Base-by-base conservation (phyloP, 2,888 invertebrate genomes). In the Alviniconcha strummeri region DNA sequence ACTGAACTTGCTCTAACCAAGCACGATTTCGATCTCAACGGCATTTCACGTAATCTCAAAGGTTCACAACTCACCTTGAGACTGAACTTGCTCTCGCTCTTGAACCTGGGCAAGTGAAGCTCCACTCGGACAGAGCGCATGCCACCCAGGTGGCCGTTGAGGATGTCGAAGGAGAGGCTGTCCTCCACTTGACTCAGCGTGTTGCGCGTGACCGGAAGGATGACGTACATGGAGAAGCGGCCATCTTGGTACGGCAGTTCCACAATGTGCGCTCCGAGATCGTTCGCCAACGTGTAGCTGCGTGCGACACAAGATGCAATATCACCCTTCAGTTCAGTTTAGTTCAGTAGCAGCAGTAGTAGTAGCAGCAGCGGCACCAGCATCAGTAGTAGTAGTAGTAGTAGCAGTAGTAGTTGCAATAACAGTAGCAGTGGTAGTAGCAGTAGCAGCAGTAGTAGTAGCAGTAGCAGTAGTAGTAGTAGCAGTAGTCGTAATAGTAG, bases 161-260 rank as follows among this genome's bases (percentile, higher is more conserved):
- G 60, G 6, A n/a, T 6, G 55, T 54, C 69, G 15, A 57, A 5
- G 7, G 17, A 77, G 55, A 82, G 56, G 15, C 60, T 36, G 17
- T 11, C n/a, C 52, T 82, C 82, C 6, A 77, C 77, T 4, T 69
- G 67, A 19, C 36, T n/a, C n/a, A 82, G 56, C n/a, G 69, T 11
- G 69, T 69, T 69, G 13, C 71, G 77, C 7, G 55, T 77, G 55
- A 52, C 3, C n/a, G 82, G 82, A 55, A 82, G 56, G 36, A 82
- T 76, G 77, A 82, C 67, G 82, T 54, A 69, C 77, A 82, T 82
- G 77, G 82, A 82, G 77, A 69, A 82, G 17, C 82, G 77, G 56
- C 60, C 69, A 69, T 77, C 77, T 71, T 76, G 56, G 77, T 82
- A 77, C 0, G 82, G 82, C 55, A 82, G 69, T 56, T 82, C 77